These are phyloP conservation scores for Uloborus diversus DNA, from an alignment of 1,140 invertebrate species.

Conservation along the genomic window DNA sequence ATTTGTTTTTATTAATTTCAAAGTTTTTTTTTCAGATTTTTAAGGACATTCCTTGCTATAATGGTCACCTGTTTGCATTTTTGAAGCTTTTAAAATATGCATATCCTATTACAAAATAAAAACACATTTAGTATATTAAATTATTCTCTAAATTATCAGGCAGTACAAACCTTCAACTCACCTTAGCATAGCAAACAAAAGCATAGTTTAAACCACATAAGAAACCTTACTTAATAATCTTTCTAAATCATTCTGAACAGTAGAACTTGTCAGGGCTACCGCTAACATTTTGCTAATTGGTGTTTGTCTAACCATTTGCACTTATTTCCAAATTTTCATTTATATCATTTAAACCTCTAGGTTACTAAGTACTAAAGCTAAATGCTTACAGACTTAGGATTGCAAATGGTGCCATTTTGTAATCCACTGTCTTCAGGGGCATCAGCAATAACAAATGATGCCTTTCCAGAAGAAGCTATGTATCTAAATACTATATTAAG, in stretches of 20 bases:
- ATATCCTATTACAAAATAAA: no score
- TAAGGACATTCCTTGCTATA: no score
- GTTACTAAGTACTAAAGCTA: not conserved
- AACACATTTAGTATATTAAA: no score
- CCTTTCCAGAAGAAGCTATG: constrained; percentile 43
- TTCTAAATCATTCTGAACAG: not conserved
- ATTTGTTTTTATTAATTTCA: no score
- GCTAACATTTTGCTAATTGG: not conserved
- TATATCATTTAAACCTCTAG: not conserved
- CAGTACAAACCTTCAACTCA: no score
- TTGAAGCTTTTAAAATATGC: no score
- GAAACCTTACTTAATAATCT: no score
- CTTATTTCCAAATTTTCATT: not conserved
- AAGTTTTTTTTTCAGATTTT: no score
- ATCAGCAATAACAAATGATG: constrained; percentile 34
- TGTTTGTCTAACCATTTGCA: not conserved
- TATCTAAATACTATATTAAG: constrained; percentile 12
- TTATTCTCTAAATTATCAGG: no score
- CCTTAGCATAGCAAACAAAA: no score
- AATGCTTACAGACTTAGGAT: constrained; percentile 27
- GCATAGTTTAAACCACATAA: no score
- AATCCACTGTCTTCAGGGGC: not conserved
- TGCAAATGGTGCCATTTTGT: constrained; percentile 11
- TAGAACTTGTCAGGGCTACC: not conserved
- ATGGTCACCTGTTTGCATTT: no score